Percentiles rank a stretch among this genome's conserved stretches.
These are phyloP conservation scores for Erethizon dorsatum DNA, from an alignment of 2,797 vertebrate species.

Conservation along the genomic window DNA sequence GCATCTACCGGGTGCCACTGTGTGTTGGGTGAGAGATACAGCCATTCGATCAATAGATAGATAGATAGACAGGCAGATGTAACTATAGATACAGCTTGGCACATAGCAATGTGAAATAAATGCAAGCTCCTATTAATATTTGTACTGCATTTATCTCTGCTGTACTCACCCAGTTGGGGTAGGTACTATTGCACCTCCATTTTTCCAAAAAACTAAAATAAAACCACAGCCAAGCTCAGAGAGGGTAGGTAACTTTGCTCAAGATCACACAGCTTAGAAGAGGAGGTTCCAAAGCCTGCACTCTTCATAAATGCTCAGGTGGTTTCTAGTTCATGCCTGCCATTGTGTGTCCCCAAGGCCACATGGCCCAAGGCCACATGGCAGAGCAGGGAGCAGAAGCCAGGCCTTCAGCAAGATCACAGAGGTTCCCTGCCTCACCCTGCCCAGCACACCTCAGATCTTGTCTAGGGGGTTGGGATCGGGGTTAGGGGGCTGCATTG, in stretches of 20 bases:
- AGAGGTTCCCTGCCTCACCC: not conserved
- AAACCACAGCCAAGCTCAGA: not conserved
- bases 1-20: not conserved
- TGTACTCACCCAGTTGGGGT: not conserved
- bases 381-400: not conserved
- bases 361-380: not conserved
- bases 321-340: not conserved
- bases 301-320: not conserved
- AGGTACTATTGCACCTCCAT: not conserved
- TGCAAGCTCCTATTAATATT: not conserved
- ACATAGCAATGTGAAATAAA: not conserved
- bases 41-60: too few relatives aligned
- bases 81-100: not conserved
- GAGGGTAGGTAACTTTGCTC: not conserved
- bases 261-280: not conserved
- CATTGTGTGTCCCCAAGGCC: not conserved
- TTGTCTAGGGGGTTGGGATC: not conserved
- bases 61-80: not conserved
- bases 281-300: not conserved
- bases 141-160: not conserved
- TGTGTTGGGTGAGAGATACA: not conserved
- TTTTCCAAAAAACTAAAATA: not conserved
- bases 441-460: not conserved
- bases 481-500: too few relatives aligned
- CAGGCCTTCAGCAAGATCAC: not conserved